Base-by-base conservation (phyloP, 2,113 vertebrate genomes). In the Pygoscelis antarcticus region DNA sequence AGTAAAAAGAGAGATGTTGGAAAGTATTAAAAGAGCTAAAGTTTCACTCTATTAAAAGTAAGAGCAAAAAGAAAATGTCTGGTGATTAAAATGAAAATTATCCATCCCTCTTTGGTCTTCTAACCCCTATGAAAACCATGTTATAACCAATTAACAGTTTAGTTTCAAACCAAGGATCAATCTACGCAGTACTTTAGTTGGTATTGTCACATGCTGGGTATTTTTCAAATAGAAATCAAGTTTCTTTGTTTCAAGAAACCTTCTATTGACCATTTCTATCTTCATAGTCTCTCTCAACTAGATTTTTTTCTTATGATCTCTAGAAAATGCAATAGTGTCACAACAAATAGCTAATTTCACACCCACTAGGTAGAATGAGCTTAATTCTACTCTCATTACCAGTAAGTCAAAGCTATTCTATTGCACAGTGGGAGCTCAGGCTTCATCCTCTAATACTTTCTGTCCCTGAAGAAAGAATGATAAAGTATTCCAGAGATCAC, bases 291-390 rank as follows among this genome's bases (percentile, higher is more conserved):
- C 15, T 77, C 64, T 83, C 83, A 93, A 90, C 49, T 57, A 69
- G 11, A 61, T 26, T n/a, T 92, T 72, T 61, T 61, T 65, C 65
- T 79, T 83, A 69, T 20, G 40, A 29, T 90, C 18, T 85, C 89
- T 42, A 93, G 44, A 80, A 85, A 92, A 86, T 74, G 79, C 58
- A 96, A 8, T 32, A 36, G 15, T 9, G 44, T 83, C 54, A 40
- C 76, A 90, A 16, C 19, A 88, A 80, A 96, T 77, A 96, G 46
- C 42, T 80, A 80, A 96, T 96, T 95, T 97, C 94, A 77, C 86
- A 92, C 79, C 54, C 72, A 44, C 72, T 77, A 81, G 68, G 88
- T 38, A 66, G 76, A 93, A 96, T 29, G 40, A 32, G 38, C 55
- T 86, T 93, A 72, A 90, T 92, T 93, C 76, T 81, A 26, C 46